Evolutionary conservation across 2,888 invertebrate species (phyloP), one percentile per base, ranked within the genome.

Genomic region (Suillia variegata): DNA sequence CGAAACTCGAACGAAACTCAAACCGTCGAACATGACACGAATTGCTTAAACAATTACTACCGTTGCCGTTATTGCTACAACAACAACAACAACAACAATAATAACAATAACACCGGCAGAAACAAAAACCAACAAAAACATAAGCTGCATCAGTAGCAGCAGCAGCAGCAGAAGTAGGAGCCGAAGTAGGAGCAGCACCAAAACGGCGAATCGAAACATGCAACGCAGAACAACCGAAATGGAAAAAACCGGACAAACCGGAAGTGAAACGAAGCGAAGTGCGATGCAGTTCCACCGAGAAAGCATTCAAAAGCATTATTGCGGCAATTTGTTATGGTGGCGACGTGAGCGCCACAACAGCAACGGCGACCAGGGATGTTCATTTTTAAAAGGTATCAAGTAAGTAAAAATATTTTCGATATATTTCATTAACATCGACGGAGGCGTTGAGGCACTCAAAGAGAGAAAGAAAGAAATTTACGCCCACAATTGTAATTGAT

Each of bases 271-370:
- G 45, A 45, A 45, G 20, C 45, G 45, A 20, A 45, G 20, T 45
- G 45, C 20, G 20, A 17, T 45, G 45, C 45, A 45, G 45, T 45
- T 45, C 18, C 20, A 3, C 38, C 38, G 12, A 45, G 18, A 20
- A 45, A 45, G 45, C 6, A 45, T 45, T 45, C 45, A 45, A 45
- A n/a, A 20, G 20, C 45, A 45, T 45, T 45, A 45, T 45, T 45
- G 20, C 45, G 20, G 17, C 45, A 45, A 45, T 45, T 45, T 45
- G 45, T 45, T 45, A 20, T 17, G 17, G 45, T 45, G 45, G 18
- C 18, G 45, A 45, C 45, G 45, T 45, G 45, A 38, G 38, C 38
- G 38, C n/a, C 4, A 26, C 26, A 26, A 26, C 10, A 26, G 5
- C 26, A 26, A 5, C n/a, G n/a, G n/a, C n/a, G n/a, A n/a, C n/a